phyloP scores from a whole-genome alignment of 2,888 invertebrate genomes.

The Stenodema calcarata region DNA sequence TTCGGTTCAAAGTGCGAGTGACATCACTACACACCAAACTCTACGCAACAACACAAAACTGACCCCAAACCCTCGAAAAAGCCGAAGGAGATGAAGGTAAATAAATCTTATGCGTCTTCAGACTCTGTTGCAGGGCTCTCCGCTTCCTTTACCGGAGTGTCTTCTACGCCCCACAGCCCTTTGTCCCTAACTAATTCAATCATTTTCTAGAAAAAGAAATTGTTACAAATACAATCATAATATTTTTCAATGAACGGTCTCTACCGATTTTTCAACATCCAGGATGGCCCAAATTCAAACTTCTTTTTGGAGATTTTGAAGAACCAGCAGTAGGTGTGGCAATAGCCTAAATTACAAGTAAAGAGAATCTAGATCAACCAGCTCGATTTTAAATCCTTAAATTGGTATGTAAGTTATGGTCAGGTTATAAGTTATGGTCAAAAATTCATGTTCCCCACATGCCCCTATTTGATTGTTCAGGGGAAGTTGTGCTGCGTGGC shows the following conservation, averaged over 20 bases:
- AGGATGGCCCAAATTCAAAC: not conserved
- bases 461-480: too few species aligned
- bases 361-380: too few species aligned
- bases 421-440: too few species aligned
- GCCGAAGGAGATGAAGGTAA: not conserved
- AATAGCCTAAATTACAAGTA: too few species aligned
- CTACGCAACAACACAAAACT: conserved; percentile 3
- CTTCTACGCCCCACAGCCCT: conserved; percentile 34
- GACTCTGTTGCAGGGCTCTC: conserved; percentile 1
- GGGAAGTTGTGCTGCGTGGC: too few species aligned
- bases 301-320: too few species aligned
- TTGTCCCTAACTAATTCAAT: conserved; percentile 34
- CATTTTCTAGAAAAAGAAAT: conserved; percentile 34
- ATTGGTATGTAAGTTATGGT: too few species aligned
- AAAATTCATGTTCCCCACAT: too few species aligned
- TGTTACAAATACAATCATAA: not conserved
- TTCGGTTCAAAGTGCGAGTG: not conserved
- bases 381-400: too few species aligned
- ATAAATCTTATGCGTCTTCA: not conserved
- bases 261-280: not conserved
- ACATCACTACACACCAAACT: conserved; percentile 15
- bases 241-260: too few species aligned
- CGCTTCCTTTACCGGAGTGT: conserved; percentile 6
- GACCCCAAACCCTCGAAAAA: not conserved
- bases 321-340: too few species aligned